Evolutionary conservation across 2,888 invertebrate species (phyloP), one percentile per base, ranked within the genome.

Genomic region (Drosophila tripunctata): DNA sequence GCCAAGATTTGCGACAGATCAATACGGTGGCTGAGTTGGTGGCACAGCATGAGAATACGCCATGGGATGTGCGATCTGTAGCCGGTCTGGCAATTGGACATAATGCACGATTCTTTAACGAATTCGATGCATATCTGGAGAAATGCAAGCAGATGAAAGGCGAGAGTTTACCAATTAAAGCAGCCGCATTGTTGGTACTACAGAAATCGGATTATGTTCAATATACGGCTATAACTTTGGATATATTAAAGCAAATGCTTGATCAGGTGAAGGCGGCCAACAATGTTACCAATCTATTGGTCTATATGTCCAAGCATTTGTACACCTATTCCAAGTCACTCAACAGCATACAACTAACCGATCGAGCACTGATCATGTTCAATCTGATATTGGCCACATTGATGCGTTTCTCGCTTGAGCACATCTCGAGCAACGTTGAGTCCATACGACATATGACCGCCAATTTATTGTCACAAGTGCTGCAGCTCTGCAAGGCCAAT

Each of bases 1-100:
- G 50, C n/a, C 62, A 67, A 5, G 3, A 27, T 1, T 51, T 90
- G 3, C 61, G 51, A 10, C 35, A 73, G 5, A 50, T 89, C 0
- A 24, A 47, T 3, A 44, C 64, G 10, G 73, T 88, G 45, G 85
- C 91, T 21, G 50, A 89, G 2, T 67, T 93, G 5, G 82, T 93
- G 57, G 89, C 89, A 43, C 35, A 52, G 2, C 90, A 93, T 74
- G 90, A 91, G 3, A 93, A 93, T 61, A 91, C 94, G 1, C 93
- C 94, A 0, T 94, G 94, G 93, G 95, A 95, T 78, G 93, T 94
- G 0, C 94, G 94, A 81, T 93, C 93, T 4, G 93, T 95, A 77
- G 93, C 93, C 67, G 94, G 94, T 0, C 92, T 94, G 31, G 85
- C 94, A 12, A 91, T 92, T 56, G 90, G 94, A 4, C 90, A 93